Evolutionary conservation across 53 echinoderm and acorn worm species (phyloP).

Genomic region (Holothuria scabra): DNA sequence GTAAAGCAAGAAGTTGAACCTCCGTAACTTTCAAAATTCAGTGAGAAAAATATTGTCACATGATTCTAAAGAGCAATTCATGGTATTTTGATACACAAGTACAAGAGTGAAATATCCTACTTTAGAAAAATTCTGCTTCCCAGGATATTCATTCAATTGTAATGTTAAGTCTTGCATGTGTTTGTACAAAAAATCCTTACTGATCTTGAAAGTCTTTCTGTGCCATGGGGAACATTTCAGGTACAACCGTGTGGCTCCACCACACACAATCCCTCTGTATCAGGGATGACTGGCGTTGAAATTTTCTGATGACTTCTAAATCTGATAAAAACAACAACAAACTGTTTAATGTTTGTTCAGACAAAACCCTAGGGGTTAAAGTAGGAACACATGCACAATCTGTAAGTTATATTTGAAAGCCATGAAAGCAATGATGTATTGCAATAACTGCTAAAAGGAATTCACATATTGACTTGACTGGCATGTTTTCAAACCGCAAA

Average conservation of each 20-base stretch:
- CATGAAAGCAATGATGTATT: background rate
- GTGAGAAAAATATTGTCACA: too few species aligned
- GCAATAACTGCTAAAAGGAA: background rate
- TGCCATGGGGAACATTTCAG: conserved; percentile 80
- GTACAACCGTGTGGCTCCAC: conserved; percentile 94
- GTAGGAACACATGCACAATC: too few species aligned
- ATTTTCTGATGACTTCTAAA: conserved; percentile 75
- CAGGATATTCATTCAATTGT: too few species aligned
- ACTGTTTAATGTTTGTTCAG: too few species aligned
- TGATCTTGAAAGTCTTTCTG: conserved; percentile 77
- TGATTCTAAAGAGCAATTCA: too few species aligned
- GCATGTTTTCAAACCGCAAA: background rate
- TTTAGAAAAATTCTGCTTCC: too few species aligned
- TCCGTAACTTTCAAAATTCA: too few species aligned
- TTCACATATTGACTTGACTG: too few species aligned
- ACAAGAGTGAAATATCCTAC: too few species aligned
- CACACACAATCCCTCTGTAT: conserved; percentile 95
- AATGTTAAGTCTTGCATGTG: background rate
- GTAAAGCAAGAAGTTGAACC: too few species aligned
- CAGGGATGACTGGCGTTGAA: conserved; percentile 82
- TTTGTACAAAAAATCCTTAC: conserved; percentile 51
- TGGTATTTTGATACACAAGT: too few species aligned
- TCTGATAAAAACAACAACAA: conserved; percentile 41
- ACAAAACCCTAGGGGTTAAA: too few species aligned
- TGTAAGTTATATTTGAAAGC: background rate